Conservation (phyloP, 1,140 invertebrate genomes). For the Meloidogyne floridensis region DNA sequence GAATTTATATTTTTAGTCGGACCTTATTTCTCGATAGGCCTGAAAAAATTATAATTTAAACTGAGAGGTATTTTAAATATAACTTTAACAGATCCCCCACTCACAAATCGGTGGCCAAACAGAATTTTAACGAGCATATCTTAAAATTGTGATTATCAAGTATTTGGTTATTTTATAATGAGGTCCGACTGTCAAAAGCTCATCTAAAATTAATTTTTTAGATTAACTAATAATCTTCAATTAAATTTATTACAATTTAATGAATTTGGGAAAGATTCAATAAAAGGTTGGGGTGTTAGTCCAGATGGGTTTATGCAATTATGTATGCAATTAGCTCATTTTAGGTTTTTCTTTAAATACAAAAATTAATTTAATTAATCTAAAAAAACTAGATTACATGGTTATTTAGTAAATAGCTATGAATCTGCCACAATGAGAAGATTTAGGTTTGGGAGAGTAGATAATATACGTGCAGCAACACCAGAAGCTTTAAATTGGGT, state of each 20-base stretch:
- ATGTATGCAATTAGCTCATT: slow-evolving; percentile 90
- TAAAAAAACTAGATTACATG: not conserved
- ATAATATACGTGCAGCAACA: slow-evolving; percentile 91
- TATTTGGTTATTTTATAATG: no score
- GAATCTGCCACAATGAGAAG: slow-evolving; percentile 92
- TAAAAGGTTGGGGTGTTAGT: slow-evolving; percentile 86
- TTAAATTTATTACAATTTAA: slow-evolving; percentile 82
- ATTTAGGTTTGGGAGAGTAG: slow-evolving; percentile 86
- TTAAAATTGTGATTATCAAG: no score
- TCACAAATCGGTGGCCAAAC: no score
- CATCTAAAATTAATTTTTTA: slow-evolving; percentile 64
- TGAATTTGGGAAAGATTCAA: slow-evolving; percentile 88
- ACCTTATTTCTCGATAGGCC: no score
- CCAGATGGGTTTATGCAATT: slow-evolving; percentile 95
- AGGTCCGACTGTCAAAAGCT: no score
- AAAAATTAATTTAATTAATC: not conserved
- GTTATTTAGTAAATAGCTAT: slow-evolving; percentile 87
- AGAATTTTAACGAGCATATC: no score
- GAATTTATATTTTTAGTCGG: not conserved
- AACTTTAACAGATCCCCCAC: no score
- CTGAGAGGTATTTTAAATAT: no score
- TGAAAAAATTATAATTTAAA: no score
- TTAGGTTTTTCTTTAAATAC: slow-evolving; percentile 74
- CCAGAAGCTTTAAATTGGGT: slow-evolving; percentile 86
- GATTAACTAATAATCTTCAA: slow-evolving; percentile 83